Conservation (phyloP, 2,113 vertebrate species). For the Orientallactaga bullata region DNA sequence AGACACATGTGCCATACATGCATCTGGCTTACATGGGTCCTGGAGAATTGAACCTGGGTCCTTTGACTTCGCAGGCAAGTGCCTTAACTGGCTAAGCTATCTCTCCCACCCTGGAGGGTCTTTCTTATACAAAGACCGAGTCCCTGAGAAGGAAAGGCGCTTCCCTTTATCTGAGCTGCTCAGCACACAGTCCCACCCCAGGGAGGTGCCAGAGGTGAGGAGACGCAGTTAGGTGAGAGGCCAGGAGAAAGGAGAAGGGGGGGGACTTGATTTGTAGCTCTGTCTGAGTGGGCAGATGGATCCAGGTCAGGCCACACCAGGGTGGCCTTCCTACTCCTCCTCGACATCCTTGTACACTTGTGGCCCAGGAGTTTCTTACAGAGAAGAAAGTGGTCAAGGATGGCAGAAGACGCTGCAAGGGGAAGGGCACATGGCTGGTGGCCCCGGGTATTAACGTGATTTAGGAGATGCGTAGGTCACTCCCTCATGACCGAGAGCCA, state of each 20-base stretch:
- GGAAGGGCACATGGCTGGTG: background rate
- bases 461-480: constrained; percentile 65
- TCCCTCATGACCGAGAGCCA: constrained; percentile 61
- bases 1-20: too few relatives aligned
- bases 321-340: background rate
- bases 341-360: fast-evolving
- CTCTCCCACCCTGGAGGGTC: too few relatives aligned
- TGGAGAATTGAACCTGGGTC: too few relatives aligned
- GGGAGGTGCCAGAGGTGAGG: too few relatives aligned
- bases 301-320: background rate
- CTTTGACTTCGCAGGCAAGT: too few relatives aligned
- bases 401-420: background rate
- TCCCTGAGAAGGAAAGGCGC: background rate
- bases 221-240: background rate
- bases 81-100: too few relatives aligned
- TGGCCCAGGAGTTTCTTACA: background rate
- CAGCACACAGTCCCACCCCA: background rate
- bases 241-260: too few relatives aligned
- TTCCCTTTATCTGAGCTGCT: background rate
- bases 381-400: background rate
- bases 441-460: constrained; percentile 69
- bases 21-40: too few relatives aligned
- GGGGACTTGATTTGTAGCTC: background rate
- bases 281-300: background rate
- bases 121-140: background rate